These are phyloP conservation scores for Pluvianellus socialis DNA, from an alignment of 2,113 vertebrate species.

Conservation along the genomic window DNA sequence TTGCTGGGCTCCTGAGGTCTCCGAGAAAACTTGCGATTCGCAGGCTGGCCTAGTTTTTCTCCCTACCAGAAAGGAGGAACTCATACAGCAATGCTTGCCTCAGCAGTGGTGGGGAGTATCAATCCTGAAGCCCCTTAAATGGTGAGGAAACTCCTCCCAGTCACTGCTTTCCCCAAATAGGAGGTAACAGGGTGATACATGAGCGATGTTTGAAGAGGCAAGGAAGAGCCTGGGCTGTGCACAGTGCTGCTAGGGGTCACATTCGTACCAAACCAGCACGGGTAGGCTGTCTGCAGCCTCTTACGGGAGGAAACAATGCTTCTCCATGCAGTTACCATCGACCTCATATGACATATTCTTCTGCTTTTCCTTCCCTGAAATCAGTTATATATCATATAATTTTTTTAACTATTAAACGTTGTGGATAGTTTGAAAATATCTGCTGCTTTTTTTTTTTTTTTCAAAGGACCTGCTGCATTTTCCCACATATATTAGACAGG, in stretches of 20 bases:
- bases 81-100: background rate
- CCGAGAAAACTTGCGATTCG: background rate
- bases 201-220: rapidly evolving
- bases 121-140: background rate
- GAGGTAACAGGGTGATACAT: too few relatives aligned
- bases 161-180: background rate
- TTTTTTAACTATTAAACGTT: background rate
- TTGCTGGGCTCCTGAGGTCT: background rate
- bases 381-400: background rate
- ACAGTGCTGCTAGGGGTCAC: background rate
- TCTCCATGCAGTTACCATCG: background rate
- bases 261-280: background rate
- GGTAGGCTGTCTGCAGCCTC: background rate
- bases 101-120: background rate
- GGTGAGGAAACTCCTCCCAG: background rate
- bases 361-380: background rate
- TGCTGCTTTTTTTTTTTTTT: background rate
- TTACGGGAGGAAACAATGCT: background rate
- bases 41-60: background rate
- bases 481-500: background rate
- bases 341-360: background rate
- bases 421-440: background rate
- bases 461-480: background rate
- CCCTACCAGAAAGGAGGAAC: background rate
- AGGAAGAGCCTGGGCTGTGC: background rate